Evolutionary conservation across 2,888 invertebrate genomes (phyloP), one percentile per base, ranked within the genome.

Genomic region (Geotrupes spiniger): DNA sequence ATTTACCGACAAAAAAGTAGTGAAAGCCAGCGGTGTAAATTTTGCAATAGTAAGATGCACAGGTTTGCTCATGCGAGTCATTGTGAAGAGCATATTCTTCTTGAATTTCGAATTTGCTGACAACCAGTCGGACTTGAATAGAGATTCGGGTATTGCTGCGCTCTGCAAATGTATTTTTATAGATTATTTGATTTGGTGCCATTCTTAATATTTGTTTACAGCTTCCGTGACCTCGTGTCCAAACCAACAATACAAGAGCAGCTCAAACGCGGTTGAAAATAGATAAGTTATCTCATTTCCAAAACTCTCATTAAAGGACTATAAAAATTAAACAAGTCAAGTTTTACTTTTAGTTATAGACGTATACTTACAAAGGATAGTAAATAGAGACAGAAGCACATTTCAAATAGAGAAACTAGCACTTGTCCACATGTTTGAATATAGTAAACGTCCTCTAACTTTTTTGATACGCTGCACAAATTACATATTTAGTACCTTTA

Each of bases 331-430:
- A 14, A 33, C 4, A 29, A 12, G 31, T 12, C 31, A 4, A 5
- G 31, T 11, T n/a, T 12, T 10, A 14, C 9, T 33, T 37, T 36
- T 11, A 12, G 12, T 33, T 12, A 44, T 11, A 36, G 9, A 36
- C n/a, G n/a, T 5, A 25, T 26, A 47, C 49, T 49, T 52, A 62
- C 62, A 10, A 51, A 51, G 26, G 62, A 59, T 14, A 64, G 49
- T 8, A 63, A 49, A 46, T 56, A 64, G 8, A 64, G 42, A 29
- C 63, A 63, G 27, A 62, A 61, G 44, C 64, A 64, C 45, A 64
- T 57, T 36, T 62, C 54, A 47, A 63, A 62, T 37, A 63, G 47
- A 2, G 64, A 63, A 31, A 58, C 54, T 47, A 64, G 49, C 8
- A 61, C 61, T 54, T 64, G 64, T 2, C 53, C 54, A 4, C 56